Conservation (phyloP, 2,113 vertebrate genomes). For the Misgurnus mizolepis region DNA sequence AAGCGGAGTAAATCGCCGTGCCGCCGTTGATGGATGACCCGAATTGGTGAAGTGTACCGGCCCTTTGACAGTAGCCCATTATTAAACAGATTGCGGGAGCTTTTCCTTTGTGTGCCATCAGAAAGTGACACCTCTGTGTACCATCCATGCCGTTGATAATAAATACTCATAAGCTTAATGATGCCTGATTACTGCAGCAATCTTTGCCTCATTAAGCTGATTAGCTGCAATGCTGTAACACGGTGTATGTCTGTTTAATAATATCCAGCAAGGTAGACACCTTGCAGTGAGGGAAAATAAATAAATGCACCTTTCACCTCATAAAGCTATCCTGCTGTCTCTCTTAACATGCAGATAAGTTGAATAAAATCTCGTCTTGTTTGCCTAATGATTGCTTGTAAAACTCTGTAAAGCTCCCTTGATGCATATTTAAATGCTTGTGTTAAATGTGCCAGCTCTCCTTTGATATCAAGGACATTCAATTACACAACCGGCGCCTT, state of each 20-base stretch:
- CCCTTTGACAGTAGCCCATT: conserved; percentile 76
- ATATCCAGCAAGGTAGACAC: conserved; percentile 60
- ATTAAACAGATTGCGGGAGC: conserved; percentile 75
- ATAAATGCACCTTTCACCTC: conserved; percentile 47
- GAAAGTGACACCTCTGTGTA: conserved; percentile 76
- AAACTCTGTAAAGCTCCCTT: neutral
- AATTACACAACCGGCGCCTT: conserved; percentile 60
- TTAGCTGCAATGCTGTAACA: conserved; percentile 76
- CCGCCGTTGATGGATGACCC: conserved; percentile 73
- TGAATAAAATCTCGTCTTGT: neutral
- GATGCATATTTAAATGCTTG: conserved; percentile 9
- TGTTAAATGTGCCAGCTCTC: conserved; percentile 9
- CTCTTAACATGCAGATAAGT: conserved; percentile 9
- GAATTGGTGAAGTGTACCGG: conserved; percentile 65
- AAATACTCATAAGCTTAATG: conserved; percentile 85
- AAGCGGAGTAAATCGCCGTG: conserved; percentile 66
- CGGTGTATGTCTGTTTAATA: conserved; percentile 72
- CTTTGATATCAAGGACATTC: conserved; percentile 46
- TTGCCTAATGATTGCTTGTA: neutral
- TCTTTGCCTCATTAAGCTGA: conserved; percentile 84
- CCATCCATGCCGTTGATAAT: conserved; percentile 77
- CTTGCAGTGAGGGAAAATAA: conserved; percentile 43
- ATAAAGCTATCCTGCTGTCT: conserved; percentile 32
- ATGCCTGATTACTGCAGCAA: conserved; percentile 82
- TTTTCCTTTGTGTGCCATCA: conserved; percentile 73